phyloP scores from a whole-genome alignment of 2,113 vertebrate genomes.

The Limnothrissa miodon region DNA sequence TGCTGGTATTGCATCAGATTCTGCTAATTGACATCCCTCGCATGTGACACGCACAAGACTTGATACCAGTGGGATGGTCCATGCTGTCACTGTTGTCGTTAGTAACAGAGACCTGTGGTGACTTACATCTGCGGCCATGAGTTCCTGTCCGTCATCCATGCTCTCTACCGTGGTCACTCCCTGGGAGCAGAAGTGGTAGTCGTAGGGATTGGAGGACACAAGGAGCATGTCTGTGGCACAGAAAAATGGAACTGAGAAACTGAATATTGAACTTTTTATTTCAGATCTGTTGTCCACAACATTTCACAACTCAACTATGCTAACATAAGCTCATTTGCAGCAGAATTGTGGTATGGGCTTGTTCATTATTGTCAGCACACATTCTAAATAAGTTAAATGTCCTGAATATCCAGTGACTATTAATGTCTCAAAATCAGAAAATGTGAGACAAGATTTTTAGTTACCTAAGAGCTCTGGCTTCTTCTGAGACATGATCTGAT shows the following conservation, averaged over 20 bases:
- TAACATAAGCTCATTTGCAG: neutral
- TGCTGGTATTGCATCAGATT: neutral
- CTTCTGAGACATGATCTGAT: conserved; percentile 86
- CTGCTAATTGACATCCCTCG: neutral
- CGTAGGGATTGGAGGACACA: conserved; percentile 89
- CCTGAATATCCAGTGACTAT: no score
- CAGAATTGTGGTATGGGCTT: neutral
- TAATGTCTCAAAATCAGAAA: no score
- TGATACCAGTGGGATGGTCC: neutral
- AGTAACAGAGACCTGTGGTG: neutral
- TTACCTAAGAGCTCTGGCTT: conserved; percentile 89
- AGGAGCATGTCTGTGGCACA: conserved; percentile 85
- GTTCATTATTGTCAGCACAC: neutral
- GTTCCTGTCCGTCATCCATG: conserved; percentile 85
- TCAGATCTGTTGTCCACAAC: no score
- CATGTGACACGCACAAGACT: neutral
- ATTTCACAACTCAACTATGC: no score
- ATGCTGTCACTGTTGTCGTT: neutral
- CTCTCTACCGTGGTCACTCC: conserved; percentile 88
- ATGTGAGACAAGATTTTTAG: neutral
- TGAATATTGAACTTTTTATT: no score
- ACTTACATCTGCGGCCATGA: conserved; percentile 86
- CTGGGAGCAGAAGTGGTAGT: conserved; percentile 96
- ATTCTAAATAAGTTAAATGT: no score
- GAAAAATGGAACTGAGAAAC: neutral